Evolutionary conservation across 2,113 vertebrate species (phyloP).

Genomic region (Gulo gulo): DNA sequence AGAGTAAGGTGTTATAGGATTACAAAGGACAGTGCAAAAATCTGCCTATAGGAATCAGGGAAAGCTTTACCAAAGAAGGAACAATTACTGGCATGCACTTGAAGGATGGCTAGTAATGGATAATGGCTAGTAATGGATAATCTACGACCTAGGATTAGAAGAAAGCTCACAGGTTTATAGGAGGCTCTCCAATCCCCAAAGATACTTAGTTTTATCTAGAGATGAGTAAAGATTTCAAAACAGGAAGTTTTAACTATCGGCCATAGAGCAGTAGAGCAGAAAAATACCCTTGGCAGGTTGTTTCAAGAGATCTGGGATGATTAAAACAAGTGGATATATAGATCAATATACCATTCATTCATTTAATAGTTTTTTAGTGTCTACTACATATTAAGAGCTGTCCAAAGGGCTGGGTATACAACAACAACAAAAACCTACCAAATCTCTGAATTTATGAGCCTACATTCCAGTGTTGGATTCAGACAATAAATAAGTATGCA

Average conservation of each 20-base stretch:
- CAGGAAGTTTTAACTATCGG: not conserved
- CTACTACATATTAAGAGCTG: not conserved
- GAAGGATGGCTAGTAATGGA: not conserved
- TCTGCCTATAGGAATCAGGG: not conserved
- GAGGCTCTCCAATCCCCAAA: not conserved
- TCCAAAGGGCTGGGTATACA: not conserved
- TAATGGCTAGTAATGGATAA: not conserved
- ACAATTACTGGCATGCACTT: not conserved
- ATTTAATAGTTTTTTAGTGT: not conserved
- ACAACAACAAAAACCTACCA: constrained; percentile 7
- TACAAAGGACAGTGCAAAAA: not conserved
- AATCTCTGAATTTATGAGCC: constrained; percentile 23
- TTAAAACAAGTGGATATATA: constrained; percentile 20
- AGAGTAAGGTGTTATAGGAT: not conserved
- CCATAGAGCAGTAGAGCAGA: not conserved
- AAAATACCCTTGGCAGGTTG: not conserved
- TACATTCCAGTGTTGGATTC: not conserved
- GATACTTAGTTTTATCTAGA: constrained; percentile 10
- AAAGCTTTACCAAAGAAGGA: constrained; percentile 24
- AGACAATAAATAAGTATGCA: constrained; percentile 3
- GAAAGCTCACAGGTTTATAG: not conserved
- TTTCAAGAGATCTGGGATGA: not conserved
- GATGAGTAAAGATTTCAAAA: not conserved
- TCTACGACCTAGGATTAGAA: not conserved
- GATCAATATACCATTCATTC: not conserved